A percentile compares a stretch with the other conserved stretches of the same genome.
phyloP scores from a whole-genome alignment of 2,797 vertebrate species.

The Euthynnus affinis region DNA sequence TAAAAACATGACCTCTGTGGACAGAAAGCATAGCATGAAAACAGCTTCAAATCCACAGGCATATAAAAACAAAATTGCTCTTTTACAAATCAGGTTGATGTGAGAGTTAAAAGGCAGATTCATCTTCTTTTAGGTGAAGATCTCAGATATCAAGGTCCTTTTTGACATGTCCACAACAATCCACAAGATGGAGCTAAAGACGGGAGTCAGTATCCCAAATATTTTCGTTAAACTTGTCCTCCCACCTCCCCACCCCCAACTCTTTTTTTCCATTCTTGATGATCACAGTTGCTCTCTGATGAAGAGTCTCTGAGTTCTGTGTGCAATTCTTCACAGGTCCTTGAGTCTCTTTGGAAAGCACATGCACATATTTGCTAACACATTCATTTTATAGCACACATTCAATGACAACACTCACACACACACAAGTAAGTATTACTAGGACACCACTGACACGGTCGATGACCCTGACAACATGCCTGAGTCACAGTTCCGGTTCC shows the following conservation, averaged over 20 bases:
- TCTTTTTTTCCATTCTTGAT: slow-evolving; percentile 18
- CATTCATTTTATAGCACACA: slow-evolving; percentile 15
- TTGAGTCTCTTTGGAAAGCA: slow-evolving; percentile 69
- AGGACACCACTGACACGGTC: slow-evolving; percentile 77
- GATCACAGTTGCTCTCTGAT: slow-evolving; percentile 38
- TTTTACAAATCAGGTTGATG: slow-evolving; percentile 45
- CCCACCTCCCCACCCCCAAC: too few species aligned
- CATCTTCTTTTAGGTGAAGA: slow-evolving; percentile 26
- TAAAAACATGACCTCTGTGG: slow-evolving; percentile 50
- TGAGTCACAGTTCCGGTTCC: slow-evolving; percentile 36
- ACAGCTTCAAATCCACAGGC: slow-evolving; percentile 36
- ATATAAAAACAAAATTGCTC: slow-evolving; percentile 41
- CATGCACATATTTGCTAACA: slow-evolving; percentile 23
- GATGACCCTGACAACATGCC: slow-evolving; percentile 77
- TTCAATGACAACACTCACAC: not conserved
- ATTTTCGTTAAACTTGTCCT: slow-evolving; percentile 8
- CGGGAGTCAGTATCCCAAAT: slow-evolving; percentile 17
- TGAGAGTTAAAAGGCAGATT: slow-evolving; percentile 29
- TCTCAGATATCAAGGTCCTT: slow-evolving; percentile 31
- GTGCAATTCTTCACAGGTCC: slow-evolving; percentile 64
- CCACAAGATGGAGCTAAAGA: slow-evolving; percentile 75
- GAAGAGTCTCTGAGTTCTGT: slow-evolving; percentile 48
- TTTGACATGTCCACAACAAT: slow-evolving; percentile 43
- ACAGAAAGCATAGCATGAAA: slow-evolving; percentile 46
- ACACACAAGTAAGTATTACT: slow-evolving; percentile 24